A percentile compares a stretch with the other conserved stretches of the same genome.
These are phyloP conservation scores for Actinopyga echinites DNA, from an alignment of 53 echinoderm and acorn worm species.

Conservation along the genomic window DNA sequence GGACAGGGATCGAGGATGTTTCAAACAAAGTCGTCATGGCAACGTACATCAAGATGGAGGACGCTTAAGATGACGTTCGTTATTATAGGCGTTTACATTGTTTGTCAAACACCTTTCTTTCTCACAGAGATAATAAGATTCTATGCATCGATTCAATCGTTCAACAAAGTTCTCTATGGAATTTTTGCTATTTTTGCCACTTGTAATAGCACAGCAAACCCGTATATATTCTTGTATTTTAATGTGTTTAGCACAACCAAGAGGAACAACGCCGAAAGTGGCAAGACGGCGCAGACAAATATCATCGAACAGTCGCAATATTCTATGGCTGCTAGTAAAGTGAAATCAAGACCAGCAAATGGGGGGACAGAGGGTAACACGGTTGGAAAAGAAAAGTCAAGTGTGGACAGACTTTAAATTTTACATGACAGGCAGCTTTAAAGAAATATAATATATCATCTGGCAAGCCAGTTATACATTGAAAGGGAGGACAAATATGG, in stretches of 20 bases:
- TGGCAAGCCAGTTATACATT: too few species aligned
- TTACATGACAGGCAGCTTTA: too few species aligned
- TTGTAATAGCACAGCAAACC: constrained; percentile 85
- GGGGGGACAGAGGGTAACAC: too few species aligned
- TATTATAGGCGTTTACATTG: constrained; percentile 85
- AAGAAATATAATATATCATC: too few species aligned
- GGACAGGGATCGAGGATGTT: constrained; percentile 79
- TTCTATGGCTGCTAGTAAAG: constrained; percentile 19
- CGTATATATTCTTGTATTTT: constrained; percentile 91
- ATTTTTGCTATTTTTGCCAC: constrained; percentile 86
- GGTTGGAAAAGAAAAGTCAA: too few species aligned
- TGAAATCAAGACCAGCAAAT: neutral
- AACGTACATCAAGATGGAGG: constrained; percentile 83
- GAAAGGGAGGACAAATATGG: too few species aligned
- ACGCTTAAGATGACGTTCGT: constrained; percentile 97
- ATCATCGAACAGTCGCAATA: constrained; percentile 62
- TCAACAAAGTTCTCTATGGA: constrained; percentile 68
- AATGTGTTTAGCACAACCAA: constrained; percentile 74
- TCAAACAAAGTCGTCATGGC: constrained; percentile 84
- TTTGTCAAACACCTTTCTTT: constrained; percentile 89
- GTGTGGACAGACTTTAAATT: too few species aligned
- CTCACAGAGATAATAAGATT: constrained; percentile 70
- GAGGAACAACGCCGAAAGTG: constrained; percentile 34
- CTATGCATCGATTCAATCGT: constrained; percentile 9
- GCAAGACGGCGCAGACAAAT: constrained; percentile 58